Percentiles rank a stretch among this genome's conserved stretches.
Evolutionary conservation across 2,797 vertebrate species (phyloP).

Genomic region (Carapus acus): DNA sequence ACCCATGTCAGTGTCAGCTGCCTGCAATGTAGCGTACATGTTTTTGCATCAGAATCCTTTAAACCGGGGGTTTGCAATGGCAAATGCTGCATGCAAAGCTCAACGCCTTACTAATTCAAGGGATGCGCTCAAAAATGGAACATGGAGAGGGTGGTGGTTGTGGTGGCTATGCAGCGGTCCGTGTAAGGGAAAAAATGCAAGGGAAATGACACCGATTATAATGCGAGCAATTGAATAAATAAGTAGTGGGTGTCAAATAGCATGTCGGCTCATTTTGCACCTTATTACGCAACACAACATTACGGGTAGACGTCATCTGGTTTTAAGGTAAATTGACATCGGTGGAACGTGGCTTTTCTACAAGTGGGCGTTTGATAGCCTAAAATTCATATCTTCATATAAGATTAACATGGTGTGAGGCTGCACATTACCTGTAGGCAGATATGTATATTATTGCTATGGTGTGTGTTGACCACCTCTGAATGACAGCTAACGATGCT

Average conservation of each 20-base stretch:
- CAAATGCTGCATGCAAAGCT: too few species aligned
- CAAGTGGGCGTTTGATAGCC: too few species aligned
- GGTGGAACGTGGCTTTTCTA: too few species aligned
- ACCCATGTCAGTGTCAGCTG: not conserved
- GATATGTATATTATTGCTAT: slow-evolving; percentile 19
- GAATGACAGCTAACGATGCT: not conserved
- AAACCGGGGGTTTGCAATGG: not conserved
- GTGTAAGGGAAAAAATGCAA: not conserved
- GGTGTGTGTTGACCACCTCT: not conserved
- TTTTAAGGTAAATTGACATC: slow-evolving; percentile 46
- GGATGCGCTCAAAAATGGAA: not conserved
- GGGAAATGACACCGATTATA: not conserved
- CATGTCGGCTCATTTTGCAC: not conserved
- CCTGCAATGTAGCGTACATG: not conserved
- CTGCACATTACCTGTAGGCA: slow-evolving; percentile 11
- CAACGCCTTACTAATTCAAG: not conserved
- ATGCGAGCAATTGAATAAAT: not conserved
- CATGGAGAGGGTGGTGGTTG: not conserved
- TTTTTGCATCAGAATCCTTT: not conserved
- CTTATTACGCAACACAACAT: slow-evolving; percentile 25
- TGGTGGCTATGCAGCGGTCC: not conserved
- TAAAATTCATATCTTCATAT: too few species aligned
- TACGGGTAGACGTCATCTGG: slow-evolving; percentile 14
- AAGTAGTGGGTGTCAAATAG: not conserved
- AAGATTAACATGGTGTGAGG: too few species aligned